These are phyloP conservation scores for Eristalis arbustorum DNA, from an alignment of 2,888 invertebrate genomes.

Conservation along the genomic window DNA sequence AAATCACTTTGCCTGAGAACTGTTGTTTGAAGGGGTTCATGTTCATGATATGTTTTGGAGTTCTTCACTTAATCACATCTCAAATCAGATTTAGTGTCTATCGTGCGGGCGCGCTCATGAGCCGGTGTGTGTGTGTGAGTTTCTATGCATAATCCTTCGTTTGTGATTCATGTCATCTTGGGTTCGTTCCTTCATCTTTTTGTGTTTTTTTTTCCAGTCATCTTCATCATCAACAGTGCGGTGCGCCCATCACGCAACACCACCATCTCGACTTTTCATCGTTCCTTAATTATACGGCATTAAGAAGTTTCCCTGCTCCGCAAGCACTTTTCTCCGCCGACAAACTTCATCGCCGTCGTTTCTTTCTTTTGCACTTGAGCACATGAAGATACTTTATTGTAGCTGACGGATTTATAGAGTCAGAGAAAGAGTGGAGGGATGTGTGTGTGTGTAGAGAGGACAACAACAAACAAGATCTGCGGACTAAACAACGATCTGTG, in stretches of 20 bases:
- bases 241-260: slow-evolving; percentile 22
- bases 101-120: neutral
- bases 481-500: slow-evolving; percentile 22
- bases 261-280: slow-evolving; percentile 21
- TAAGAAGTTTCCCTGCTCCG: slow-evolving; percentile 3
- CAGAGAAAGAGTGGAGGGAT: neutral
- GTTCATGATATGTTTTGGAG: slow-evolving; percentile 8
- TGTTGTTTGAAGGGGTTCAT: neutral
- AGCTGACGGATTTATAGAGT: slow-evolving; percentile 50
- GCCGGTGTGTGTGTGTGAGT: neutral
- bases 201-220: neutral
- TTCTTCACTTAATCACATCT: slow-evolving; percentile 15
- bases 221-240: slow-evolving; percentile 24
- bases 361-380: slow-evolving; percentile 33
- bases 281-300: slow-evolving; percentile 49
- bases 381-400: slow-evolving; percentile 35
- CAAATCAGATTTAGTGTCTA: slow-evolving; percentile 23
- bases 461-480: slow-evolving; percentile 38
- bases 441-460: neutral
- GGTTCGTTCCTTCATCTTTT: slow-evolving; percentile 8
- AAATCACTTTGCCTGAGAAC: neutral
- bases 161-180: slow-evolving; percentile 32
- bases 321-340: neutral
- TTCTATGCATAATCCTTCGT: slow-evolving; percentile 25
- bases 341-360: neutral